Conservation (phyloP, 2,113 vertebrate species). For the Syngnathus floridae region DNA sequence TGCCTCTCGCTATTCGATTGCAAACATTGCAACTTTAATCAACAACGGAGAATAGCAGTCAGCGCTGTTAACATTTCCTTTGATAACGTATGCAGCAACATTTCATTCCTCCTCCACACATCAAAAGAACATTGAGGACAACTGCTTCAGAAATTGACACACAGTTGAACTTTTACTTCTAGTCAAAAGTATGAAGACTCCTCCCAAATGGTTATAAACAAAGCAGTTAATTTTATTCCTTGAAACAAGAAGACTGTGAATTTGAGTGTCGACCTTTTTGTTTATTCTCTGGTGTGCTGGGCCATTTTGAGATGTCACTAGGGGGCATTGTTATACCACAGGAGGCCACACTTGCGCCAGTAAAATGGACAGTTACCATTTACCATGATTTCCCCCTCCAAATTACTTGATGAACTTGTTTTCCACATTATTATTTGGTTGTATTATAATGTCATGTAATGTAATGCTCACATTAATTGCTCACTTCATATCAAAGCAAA, state of each 20-base stretch:
- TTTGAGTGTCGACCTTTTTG: background rate
- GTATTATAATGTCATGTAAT: too few species aligned
- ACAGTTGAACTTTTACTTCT: background rate
- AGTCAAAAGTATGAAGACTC: background rate
- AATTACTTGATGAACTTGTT: background rate
- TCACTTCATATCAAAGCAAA: background rate
- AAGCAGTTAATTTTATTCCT: background rate
- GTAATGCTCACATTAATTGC: too few species aligned
- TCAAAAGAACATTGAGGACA: background rate
- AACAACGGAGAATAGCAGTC: background rate
- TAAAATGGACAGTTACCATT: constrained; percentile 9
- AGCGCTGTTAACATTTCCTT: background rate
- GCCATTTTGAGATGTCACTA: constrained; percentile 52
- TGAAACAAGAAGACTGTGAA: background rate
- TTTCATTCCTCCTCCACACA: background rate
- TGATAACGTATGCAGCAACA: background rate
- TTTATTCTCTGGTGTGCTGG: constrained; percentile 15
- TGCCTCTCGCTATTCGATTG: background rate
- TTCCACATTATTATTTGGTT: background rate
- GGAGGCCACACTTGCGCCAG: constrained; percentile 23
- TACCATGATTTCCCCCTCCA: constrained; percentile 34
- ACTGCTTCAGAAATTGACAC: background rate
- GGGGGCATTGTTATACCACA: constrained; percentile 65
- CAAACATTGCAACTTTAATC: background rate
- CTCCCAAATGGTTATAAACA: background rate